Base-by-base conservation (phyloP, 1,140 invertebrate genomes). In the Diuraphis noxia region DNA sequence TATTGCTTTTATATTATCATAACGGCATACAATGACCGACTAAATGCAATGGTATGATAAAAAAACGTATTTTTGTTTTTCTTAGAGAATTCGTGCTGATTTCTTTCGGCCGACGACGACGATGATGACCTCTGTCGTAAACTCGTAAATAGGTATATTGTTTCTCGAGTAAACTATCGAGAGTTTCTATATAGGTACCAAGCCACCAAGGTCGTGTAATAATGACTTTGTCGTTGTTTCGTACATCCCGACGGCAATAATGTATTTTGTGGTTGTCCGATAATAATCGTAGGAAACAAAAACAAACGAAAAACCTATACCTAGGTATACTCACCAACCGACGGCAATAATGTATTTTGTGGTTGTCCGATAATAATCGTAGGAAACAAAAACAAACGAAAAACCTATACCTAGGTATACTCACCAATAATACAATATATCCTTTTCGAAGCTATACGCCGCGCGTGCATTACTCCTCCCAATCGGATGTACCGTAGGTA, bases 401-500 rank as follows among this genome's bases (percentile, higher is more conserved):
- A 86, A 87, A 52, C 79, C n/a, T 17, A 85, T 49, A 49, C 46
- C 19, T 23, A 23, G 46, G 46, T 49, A 49, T 49, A 17, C 21
- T 6, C 46, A 49, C 21, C 43, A 88, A 63, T 56, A 56, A 63
- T 88, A 38, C 6, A 63, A 88, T 56, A 84, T n/a, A 88, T 36
- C 52, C 17, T 56, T 30, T 25, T 52, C 1, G 46, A 25, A 7
- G 25, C 46, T 46, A 43, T 36, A 36, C 36, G 30, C 9, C 30
- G 30, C 13, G 40, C 46, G 86, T 88, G 86, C 52, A 40, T 56
- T 40, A 88, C 86, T 91, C 89, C 89, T 91, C 89, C 89, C 89
- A 40, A 91, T 91, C 77, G 89, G 89, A 91, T 91, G 72, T 49
- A n/a, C 88, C n/a, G n/a, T 72, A 63, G 56, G 30, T n/a, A 72